phyloP scores from a whole-genome alignment of 2,888 invertebrate genomes.

The Craniophora ligustri region DNA sequence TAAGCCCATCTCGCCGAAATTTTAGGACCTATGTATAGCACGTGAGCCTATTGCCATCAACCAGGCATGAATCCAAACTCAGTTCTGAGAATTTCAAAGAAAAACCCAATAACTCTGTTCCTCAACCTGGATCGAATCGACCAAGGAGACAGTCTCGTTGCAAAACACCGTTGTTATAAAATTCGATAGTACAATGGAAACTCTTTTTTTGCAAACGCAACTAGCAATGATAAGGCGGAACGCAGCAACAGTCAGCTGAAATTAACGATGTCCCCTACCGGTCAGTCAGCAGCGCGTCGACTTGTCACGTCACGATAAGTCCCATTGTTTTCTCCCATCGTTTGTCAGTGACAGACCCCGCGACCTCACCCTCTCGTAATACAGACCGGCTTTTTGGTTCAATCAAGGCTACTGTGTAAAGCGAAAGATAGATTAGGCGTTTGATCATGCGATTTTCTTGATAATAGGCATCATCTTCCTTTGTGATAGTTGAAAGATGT shows the following conservation, averaged over 20 bases:
- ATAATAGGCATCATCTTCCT: not conserved
- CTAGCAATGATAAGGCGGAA: too few species aligned
- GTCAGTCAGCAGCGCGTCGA: slow-evolving; percentile 24
- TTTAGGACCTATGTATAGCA: too few species aligned
- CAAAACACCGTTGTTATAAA: too few species aligned
- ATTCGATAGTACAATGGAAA: too few species aligned
- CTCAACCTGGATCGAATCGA: too few species aligned
- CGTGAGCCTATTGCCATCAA: too few species aligned
- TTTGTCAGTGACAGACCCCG: slow-evolving; percentile 44
- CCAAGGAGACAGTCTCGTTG: too few species aligned
- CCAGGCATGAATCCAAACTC: too few species aligned
- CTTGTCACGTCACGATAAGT: slow-evolving; percentile 18
- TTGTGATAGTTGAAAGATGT: not conserved
- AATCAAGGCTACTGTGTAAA: slow-evolving; percentile 12
- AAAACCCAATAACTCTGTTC: too few species aligned
- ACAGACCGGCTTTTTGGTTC: slow-evolving; percentile 11
- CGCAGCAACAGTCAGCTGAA: slow-evolving; percentile 3
- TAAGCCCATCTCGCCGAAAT: too few species aligned
- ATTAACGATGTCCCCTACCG: slow-evolving; percentile 25
- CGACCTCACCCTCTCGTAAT: slow-evolving; percentile 32
- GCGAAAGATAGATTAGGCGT: slow-evolving; percentile 4
- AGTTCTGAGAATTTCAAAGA: too few species aligned
- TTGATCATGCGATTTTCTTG: not conserved
- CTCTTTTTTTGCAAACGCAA: too few species aligned
- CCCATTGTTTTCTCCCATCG: slow-evolving; percentile 41